A percentile compares a stretch with the other conserved stretches of the same genome.
phyloP scores from a whole-genome alignment of 2,797 vertebrate species.

The Basileuterus tristriatus region DNA sequence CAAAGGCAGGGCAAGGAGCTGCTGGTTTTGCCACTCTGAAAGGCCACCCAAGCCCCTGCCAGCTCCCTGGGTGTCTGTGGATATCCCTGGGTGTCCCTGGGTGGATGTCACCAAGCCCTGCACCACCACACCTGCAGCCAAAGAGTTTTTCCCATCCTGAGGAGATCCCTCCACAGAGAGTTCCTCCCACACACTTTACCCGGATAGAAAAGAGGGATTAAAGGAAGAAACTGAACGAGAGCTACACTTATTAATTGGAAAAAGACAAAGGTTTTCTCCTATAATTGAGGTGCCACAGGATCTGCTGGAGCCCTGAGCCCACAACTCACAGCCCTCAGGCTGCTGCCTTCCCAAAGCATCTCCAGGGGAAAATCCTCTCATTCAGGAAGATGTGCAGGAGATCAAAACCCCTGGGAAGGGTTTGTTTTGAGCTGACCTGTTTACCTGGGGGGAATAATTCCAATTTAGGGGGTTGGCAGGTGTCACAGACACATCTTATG shows the following conservation, averaged over 20 bases:
- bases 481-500: too few species aligned
- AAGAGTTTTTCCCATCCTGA: background rate
- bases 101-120: background rate
- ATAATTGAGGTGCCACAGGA: background rate
- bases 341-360: background rate
- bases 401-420: background rate
- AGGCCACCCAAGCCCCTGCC: background rate
- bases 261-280: background rate
- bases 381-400: background rate
- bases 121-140: fast-evolving
- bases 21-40: background rate
- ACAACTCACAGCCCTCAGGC: fast-evolving
- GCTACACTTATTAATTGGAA: background rate
- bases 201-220: background rate
- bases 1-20: background rate
- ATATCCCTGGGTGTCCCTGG: too few species aligned
- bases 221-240: background rate
- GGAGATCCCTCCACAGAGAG: background rate
- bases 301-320: background rate
- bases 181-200: background rate
- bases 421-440: background rate
- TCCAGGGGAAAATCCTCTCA: background rate
- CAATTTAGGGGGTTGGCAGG: background rate
- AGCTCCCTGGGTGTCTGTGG: background rate
- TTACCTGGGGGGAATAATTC: background rate